Base-by-base conservation (phyloP, 2,113 vertebrate species). In the Ornithorhynchus anatinus region DNA sequence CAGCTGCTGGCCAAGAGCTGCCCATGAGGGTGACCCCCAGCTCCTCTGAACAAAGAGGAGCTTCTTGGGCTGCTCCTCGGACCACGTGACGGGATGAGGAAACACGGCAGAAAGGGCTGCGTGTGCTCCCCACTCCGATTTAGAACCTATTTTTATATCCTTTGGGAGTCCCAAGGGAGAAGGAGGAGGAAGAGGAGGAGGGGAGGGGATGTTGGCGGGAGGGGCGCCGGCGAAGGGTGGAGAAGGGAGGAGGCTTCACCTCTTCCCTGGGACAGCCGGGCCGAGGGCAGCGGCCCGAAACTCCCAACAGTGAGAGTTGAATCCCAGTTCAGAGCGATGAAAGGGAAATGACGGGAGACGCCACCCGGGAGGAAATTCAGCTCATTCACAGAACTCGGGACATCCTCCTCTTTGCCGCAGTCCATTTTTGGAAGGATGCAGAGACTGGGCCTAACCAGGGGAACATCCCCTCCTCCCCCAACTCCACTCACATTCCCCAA, bases 21-120 rank as follows among this genome's bases (percentile, higher is more conserved):
- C 37, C 66, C 33, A 16, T 2, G 13, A 40, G 11, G 35, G 17
- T 15, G 72, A 67, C 71, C 84, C 61, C 48, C 77, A 65, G 66
- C 75, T 81, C 79, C 72, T 77, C 74, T 42, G 11, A n/a, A n/a
- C n/a, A n/a, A n/a, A n/a, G n/a, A n/a, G n/a, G n/a, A n/a, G n/a
- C n/a, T n/a, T 29, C 20, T 1, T 3, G 62, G 79, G 76, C 80
- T 84, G 81, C 82, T 88, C 77, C 75, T 79, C 81, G 56, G 66
- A 77, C 79, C 33, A 69, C 48, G 31, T 86, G 86, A 88, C 86
- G 86, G 86, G 86, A 88, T 83, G 86, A 58, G 86, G 86, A 88
- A 84, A 81, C 61, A 79, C 86, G 86, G 84, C 86, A 86, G 81
- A 77, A 88, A 75, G 33, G 79, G 81, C 81, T 86, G 76, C 71